These are phyloP conservation scores for Gopherus flavomarginatus DNA, from an alignment of 2,113 vertebrate species.

Conservation along the genomic window DNA sequence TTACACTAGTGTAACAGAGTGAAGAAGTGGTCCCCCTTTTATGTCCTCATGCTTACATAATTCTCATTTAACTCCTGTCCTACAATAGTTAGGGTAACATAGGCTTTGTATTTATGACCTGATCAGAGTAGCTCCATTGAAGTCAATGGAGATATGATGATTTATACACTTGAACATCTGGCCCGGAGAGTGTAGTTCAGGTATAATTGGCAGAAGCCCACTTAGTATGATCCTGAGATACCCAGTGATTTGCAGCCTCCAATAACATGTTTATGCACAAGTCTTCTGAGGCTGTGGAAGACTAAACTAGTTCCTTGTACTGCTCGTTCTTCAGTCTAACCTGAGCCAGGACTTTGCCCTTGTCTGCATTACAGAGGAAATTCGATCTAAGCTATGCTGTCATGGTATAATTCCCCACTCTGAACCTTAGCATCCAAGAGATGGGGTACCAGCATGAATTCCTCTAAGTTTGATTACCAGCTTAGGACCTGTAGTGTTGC, in stretches of 20 bases:
- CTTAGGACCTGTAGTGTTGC: too few relatives aligned
- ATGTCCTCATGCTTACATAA: neutral
- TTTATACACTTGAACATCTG: slow-evolving; percentile 12
- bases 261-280: neutral
- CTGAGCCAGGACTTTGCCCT: slow-evolving; percentile 26
- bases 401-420: too few relatives aligned
- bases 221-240: neutral
- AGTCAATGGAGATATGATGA: slow-evolving; percentile 4
- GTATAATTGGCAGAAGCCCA: neutral
- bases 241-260: slow-evolving; percentile 50
- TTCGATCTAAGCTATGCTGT: too few relatives aligned
- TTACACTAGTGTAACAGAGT: neutral
- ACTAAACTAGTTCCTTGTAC: slow-evolving; percentile 41
- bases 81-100: neutral
- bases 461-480: too few relatives aligned
- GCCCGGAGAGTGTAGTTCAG: slow-evolving; percentile 36
- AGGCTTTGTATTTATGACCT: neutral
- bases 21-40: neutral
- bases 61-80: slow-evolving; percentile 17
- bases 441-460: too few relatives aligned
- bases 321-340: slow-evolving; percentile 36
- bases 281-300: slow-evolving; percentile 27
- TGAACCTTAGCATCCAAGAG: too few relatives aligned
- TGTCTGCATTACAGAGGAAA: too few relatives aligned
- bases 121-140: slow-evolving; percentile 32